phyloP scores from a whole-genome alignment of 2,888 invertebrate genomes.

The Hypomecis atomaria region DNA sequence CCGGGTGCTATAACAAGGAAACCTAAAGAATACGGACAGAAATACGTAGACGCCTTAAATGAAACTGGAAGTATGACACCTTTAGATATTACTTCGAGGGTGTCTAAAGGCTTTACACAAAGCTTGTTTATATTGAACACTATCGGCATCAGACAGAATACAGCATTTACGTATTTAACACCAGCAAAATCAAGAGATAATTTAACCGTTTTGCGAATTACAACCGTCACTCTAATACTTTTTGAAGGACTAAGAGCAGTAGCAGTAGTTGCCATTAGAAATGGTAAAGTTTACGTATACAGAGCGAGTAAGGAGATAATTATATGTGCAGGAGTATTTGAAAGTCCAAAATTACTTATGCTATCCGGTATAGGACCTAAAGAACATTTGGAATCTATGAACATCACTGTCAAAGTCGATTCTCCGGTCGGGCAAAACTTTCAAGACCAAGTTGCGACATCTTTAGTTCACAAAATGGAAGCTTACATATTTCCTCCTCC shows the following conservation, averaged over 20 bases:
- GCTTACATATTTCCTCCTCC: constrained; percentile 21
- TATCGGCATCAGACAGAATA: constrained; percentile 73
- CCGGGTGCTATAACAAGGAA: constrained; percentile 63
- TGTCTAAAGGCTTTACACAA: constrained; percentile 69
- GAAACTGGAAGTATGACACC: constrained; percentile 66
- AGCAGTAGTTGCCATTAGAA: constrained; percentile 55
- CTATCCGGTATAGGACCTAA: constrained; percentile 76
- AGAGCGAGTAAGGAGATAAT: constrained; percentile 72
- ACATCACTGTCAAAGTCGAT: constrained; percentile 66
- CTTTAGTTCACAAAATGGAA: constrained; percentile 53
- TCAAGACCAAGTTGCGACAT: constrained; percentile 68
- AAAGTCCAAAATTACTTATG: constrained; percentile 74
- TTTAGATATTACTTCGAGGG: constrained; percentile 36
- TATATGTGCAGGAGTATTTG: constrained; percentile 70
- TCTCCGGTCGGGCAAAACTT: constrained; percentile 72
- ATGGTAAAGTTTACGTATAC: constrained; percentile 48
- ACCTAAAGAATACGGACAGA: constrained; percentile 37
- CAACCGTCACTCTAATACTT: constrained; percentile 73
- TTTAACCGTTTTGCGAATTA: constrained; percentile 67
- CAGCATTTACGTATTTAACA: constrained; percentile 75
- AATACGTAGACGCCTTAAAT: constrained; percentile 61
- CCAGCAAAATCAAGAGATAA: constrained; percentile 55
- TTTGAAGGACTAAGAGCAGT: constrained; percentile 68
- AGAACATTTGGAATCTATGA: constrained; percentile 55
- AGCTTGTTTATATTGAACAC: constrained; percentile 69